phyloP scores from a whole-genome alignment of 2,888 invertebrate genomes.

The Gisinianus flammeolus region DNA sequence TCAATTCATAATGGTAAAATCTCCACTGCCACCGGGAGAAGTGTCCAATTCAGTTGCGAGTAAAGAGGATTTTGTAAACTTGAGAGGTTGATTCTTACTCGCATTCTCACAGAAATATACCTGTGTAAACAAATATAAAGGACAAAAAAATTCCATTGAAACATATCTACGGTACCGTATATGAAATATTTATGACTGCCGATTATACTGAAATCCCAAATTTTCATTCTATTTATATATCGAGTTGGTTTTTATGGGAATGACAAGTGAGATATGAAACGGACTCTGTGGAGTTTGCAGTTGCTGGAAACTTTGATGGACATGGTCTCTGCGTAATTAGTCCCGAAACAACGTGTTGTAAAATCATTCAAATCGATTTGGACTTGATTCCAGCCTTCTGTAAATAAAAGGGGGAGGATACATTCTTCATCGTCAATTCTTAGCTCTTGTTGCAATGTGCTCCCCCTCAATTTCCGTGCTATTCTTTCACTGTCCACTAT shows the following conservation, averaged over 20 bases:
- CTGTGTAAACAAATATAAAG: not conserved
- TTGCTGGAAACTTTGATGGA: conserved; percentile 32
- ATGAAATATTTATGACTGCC: not conserved
- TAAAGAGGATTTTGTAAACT: conserved; percentile 21
- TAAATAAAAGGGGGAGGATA: conserved; percentile 19
- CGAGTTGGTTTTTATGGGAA: not conserved
- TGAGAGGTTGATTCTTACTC: conserved; percentile 31
- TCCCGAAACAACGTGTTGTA: conserved; percentile 22
- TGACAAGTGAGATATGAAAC: not conserved
- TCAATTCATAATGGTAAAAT: not conserved
- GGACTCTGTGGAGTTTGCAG: conserved; percentile 26
- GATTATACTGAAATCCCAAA: too few species aligned
- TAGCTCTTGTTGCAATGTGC: conserved; percentile 12
- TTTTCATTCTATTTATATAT: not conserved
- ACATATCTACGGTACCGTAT: too few species aligned
- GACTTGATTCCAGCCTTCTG: conserved; percentile 34
- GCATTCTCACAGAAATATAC: conserved; percentile 33
- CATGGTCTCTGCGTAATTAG: conserved; percentile 26
- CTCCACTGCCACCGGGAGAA: conserved; percentile 28
- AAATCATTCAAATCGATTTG: conserved; percentile 33
- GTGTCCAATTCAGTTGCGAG: conserved; percentile 4
- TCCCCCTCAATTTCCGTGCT: conserved; percentile 4
- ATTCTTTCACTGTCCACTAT: conserved; percentile 15
- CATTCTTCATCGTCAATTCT: not conserved
- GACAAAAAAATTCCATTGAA: not conserved